Percentiles rank a stretch among this genome's conserved stretches.
These are phyloP conservation scores for Chitala chitala DNA, from an alignment of 2,113 vertebrate species.

Conservation along the genomic window DNA sequence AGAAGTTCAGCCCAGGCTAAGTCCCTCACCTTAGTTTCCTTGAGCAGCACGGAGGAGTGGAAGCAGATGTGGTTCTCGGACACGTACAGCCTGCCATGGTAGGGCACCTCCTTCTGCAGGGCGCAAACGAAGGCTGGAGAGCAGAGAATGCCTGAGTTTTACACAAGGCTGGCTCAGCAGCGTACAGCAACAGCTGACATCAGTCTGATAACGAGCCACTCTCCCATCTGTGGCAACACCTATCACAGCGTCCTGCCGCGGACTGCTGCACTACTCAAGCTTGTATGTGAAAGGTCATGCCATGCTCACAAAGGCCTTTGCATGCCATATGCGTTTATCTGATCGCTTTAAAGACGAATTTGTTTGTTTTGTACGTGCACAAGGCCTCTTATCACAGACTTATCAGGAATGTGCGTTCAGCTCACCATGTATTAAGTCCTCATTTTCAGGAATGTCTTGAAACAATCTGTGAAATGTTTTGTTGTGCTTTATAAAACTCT, in stretches of 20 bases:
- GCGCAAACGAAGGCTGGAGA: slow-evolving; percentile 72
- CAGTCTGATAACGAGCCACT: neutral
- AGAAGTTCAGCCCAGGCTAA: neutral
- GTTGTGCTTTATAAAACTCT: slow-evolving; percentile 67
- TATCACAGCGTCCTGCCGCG: neutral
- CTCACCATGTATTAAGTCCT: slow-evolving; percentile 69
- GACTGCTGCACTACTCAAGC: neutral
- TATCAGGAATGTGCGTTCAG: neutral
- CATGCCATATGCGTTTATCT: neutral
- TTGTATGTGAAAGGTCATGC: slow-evolving; percentile 24
- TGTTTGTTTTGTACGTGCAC: neutral
- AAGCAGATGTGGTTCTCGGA: slow-evolving; percentile 69
- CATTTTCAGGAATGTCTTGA: slow-evolving; percentile 57
- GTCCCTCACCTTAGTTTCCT: slow-evolving; percentile 69
- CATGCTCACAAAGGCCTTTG: neutral
- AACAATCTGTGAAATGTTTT: slow-evolving; percentile 75
- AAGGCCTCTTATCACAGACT: neutral
- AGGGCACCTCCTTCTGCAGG: slow-evolving; percentile 76
- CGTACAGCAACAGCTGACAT: slow-evolving; percentile 1
- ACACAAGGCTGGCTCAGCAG: slow-evolving; percentile 1
- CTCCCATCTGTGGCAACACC: neutral
- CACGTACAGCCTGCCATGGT: slow-evolving; percentile 74
- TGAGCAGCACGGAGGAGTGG: slow-evolving; percentile 71
- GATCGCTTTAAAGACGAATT: neutral
- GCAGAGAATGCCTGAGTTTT: neutral